Conservation (phyloP, 2,113 vertebrate genomes). For the Datnioides undecimradiatus region DNA sequence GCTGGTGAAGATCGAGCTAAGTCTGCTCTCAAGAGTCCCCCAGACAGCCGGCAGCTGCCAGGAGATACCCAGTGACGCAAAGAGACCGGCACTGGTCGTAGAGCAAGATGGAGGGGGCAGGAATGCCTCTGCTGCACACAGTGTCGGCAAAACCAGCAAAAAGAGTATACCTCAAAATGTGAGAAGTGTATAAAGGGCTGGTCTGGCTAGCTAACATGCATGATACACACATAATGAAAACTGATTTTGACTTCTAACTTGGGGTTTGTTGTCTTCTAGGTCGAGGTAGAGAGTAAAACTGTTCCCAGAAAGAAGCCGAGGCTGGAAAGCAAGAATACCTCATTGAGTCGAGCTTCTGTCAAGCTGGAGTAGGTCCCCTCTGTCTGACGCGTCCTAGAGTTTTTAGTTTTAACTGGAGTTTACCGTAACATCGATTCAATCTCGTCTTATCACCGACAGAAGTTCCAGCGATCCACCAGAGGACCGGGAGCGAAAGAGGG, state of each 20-base stretch:
- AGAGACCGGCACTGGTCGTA: constrained; percentile 57
- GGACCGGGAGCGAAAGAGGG: constrained; percentile 72
- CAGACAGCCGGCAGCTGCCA: constrained; percentile 26
- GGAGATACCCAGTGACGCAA: constrained; percentile 57
- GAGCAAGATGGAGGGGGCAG: constrained; percentile 68
- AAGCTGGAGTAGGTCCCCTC: constrained; percentile 84
- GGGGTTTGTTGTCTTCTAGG: constrained; percentile 67
- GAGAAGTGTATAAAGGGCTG: constrained; percentile 28
- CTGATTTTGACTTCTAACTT: background rate
- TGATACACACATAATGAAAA: background rate
- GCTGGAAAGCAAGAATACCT: constrained; percentile 77
- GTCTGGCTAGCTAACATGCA: background rate
- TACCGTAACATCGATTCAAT: background rate
- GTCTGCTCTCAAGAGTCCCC: constrained; percentile 88
- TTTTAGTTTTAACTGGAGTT: background rate
- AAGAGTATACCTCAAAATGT: constrained; percentile 80
- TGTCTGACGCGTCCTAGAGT: background rate
- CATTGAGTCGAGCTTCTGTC: constrained; percentile 51
- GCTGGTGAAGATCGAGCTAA: constrained; percentile 90
- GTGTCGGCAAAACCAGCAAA: constrained; percentile 74
- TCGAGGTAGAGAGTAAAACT: constrained; percentile 67
- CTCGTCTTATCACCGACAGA: constrained; percentile 70
- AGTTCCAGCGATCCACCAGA: constrained; percentile 69
- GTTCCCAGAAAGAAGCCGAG: constrained; percentile 84
- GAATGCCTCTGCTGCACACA: background rate